Base-by-base conservation (phyloP, 2,113 vertebrate genomes). In the Catharus bicknelli region DNA sequence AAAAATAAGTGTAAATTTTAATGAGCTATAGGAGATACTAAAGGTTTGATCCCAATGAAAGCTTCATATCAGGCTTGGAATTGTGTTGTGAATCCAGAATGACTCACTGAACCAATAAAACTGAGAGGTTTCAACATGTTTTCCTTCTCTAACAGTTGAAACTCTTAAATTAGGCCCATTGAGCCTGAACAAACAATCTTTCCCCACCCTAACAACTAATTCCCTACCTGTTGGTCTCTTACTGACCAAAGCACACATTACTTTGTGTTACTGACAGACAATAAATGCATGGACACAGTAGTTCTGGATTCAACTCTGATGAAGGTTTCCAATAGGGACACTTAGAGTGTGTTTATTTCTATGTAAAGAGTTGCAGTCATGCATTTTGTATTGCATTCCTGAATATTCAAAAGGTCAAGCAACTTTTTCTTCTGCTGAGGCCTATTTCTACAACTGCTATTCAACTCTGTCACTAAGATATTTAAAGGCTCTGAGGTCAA, bases 381-480 rank as follows among this genome's bases (percentile, higher is more conserved):
- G 16, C 19, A 43, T 38, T 5, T 34, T 82, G 16, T 36, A 18
- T 21, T 50, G 10, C 13, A 55, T 85, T 84, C 63, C 45, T 80
- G 51, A 92, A 73, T 51, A 73, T 83, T 92, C n/a, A 36, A 50
- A 92, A 93, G 51, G 51, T 94, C 78, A 87, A 80, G 55, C 91
- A 76, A 82, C 4, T 11, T 79, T 34, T 81, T 58, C 26, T 90
- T 87, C 43, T 62, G 42, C 54, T 74, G 75, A 90, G 30, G 12
- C 10, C 6, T 72, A 26, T 66, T 90, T 77, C 47, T 67, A 26
- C 4, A 4, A 77, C 43, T 55, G n/a, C 22, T 45, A 17, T 67
- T 62, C 59, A 80, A 16, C 29, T 66, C 38, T 80, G 48, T 67
- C 45, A 36, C 14, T 16, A 64, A 63, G 54, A 63, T 83, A 86